Evolutionary conservation across 2,113 vertebrate species (phyloP).

Genomic region (Micronycteris hirsuta): DNA sequence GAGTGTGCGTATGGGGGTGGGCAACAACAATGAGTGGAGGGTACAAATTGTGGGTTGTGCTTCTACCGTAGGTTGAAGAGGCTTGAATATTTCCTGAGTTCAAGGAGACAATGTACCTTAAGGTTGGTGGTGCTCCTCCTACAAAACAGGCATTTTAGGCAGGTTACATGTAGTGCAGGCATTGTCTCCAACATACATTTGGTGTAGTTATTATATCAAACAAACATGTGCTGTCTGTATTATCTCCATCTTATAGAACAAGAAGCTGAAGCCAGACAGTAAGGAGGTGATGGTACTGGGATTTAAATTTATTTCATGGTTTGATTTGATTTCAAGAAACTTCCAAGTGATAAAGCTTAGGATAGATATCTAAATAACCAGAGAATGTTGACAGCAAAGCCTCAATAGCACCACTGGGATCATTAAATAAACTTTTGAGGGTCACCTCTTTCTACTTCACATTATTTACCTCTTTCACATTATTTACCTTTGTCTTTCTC

Average conservation of each 20-base stretch:
- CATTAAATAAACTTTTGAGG: background rate
- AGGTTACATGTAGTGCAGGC: background rate
- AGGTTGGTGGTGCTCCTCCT: background rate
- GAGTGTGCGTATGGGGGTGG: background rate
- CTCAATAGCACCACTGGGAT: background rate
- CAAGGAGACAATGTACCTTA: background rate
- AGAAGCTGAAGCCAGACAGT: background rate
- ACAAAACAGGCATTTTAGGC: background rate
- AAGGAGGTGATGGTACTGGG: background rate
- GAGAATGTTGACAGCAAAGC: background rate
- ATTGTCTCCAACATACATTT: background rate
- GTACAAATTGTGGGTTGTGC: background rate
- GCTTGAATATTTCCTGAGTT: background rate
- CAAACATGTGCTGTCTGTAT: background rate
- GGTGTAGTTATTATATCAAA: background rate
- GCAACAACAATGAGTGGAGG: background rate
- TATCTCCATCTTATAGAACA: background rate
- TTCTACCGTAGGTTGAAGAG: background rate
- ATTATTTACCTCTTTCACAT: background rate
- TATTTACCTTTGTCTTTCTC: background rate
- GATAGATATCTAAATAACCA: background rate
- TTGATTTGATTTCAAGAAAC: background rate
- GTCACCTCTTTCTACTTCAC: background rate
- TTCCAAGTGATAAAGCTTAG: background rate
- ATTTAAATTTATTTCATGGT: background rate